Percentiles rank a stretch among this genome's conserved stretches.
These are phyloP conservation scores for Bothrops jararaca DNA, from an alignment of 2,113 vertebrate species.

Conservation along the genomic window DNA sequence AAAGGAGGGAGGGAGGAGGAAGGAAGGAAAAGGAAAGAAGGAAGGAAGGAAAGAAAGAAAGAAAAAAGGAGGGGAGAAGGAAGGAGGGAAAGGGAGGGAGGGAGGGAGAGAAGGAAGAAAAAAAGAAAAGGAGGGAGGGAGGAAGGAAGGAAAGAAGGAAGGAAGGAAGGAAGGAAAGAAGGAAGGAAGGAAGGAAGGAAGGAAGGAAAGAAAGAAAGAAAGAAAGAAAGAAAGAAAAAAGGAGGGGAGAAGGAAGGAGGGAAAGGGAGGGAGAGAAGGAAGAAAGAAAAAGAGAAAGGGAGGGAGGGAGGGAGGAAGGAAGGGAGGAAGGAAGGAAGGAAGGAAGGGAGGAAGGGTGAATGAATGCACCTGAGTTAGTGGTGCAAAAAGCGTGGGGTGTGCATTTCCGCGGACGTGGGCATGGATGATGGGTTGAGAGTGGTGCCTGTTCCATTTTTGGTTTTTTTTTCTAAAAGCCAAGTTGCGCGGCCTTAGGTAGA, in stretches of 20 bases:
- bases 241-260: background rate
- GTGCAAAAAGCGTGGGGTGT: background rate
- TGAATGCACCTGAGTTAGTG: background rate
- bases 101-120: too few species aligned
- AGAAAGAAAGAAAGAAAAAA: too few species aligned
- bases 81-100: too few species aligned
- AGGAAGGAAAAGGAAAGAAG: background rate
- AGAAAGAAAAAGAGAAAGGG: rapidly evolving
- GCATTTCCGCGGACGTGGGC: background rate
- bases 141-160: background rate
- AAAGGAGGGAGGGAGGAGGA: too few species aligned
- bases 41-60: background rate
- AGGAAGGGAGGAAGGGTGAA: slow-evolving; percentile 2
- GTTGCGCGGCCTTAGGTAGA: slow-evolving; percentile 93
- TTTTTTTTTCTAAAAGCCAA: slow-evolving; percentile 54
- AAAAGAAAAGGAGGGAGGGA: slow-evolving; percentile 2
- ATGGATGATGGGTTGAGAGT: background rate
- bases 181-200: background rate
- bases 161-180: background rate
- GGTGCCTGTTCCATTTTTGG: background rate
- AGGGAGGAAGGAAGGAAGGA: background rate
- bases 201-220: background rate
- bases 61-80: too few species aligned
- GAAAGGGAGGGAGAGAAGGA: background rate
- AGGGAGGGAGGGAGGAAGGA: too few species aligned